These are phyloP conservation scores for Parauchenoglanis ngamensis DNA, from an alignment of 2,797 vertebrate species.

Conservation along the genomic window DNA sequence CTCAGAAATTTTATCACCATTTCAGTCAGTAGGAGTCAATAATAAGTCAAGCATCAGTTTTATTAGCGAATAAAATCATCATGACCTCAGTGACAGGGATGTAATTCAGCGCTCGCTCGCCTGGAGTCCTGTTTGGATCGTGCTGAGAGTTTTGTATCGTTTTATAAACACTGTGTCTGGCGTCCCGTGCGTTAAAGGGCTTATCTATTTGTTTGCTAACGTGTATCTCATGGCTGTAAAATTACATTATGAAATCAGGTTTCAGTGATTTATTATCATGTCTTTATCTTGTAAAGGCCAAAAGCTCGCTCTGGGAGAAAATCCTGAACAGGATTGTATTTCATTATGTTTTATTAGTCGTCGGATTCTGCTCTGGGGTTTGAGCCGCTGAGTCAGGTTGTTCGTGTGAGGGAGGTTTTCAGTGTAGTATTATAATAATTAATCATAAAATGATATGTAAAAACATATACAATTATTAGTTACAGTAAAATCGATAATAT, in stretches of 20 bases:
- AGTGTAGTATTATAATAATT: background rate
- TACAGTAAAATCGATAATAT: too few species aligned
- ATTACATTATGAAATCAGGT: constrained; percentile 13
- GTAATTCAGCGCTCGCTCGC: background rate
- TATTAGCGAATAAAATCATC: constrained; percentile 18
- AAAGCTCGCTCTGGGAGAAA: background rate
- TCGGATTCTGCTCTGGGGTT: background rate
- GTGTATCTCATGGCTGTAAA: background rate
- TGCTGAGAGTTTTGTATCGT: background rate
- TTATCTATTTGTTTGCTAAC: background rate
- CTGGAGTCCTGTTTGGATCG: background rate
- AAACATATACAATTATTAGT: background rate
- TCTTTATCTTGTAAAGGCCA: background rate
- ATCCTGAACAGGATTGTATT: constrained; percentile 1
- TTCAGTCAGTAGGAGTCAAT: background rate
- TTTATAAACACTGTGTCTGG: background rate
- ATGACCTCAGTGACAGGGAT: background rate
- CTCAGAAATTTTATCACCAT: background rate
- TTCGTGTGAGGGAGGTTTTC: background rate
- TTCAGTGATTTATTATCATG: constrained; percentile 14
- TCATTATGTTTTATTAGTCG: background rate
- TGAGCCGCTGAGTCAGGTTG: background rate
- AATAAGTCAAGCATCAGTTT: background rate
- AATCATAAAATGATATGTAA: background rate
- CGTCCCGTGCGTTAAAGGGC: background rate